Evolutionary conservation across 2,888 invertebrate species (phyloP), one percentile per base, ranked within the genome.

Genomic region (Penaeus monodon): DNA sequence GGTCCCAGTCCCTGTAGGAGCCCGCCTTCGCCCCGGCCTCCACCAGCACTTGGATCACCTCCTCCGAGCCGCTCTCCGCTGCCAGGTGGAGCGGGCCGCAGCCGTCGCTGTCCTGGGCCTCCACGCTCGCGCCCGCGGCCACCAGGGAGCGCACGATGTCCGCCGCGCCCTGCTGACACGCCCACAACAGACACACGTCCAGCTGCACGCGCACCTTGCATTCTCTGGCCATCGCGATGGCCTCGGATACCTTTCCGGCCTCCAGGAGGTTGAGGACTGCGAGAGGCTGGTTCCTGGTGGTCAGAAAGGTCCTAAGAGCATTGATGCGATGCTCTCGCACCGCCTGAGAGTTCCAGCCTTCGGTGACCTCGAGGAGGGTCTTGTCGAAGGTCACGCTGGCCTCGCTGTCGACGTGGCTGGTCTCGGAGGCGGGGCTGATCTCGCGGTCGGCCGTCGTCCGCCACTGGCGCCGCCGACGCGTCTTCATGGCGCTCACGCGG

Each of bases 11-110:
- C 49, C 84, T 64, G 8, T 81, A 57, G 91, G 93, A 94, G n/a
- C 86, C 89, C 17, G 90, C 83, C 73, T 82, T 83, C n/a, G 89
- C 90, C 49, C 90, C 89, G 66, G 74, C 57, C 65, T 86, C 80
- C 63, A 90, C 88, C 77, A 98, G 93, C 70, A 96, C 93, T 91
- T 94, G 94, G 4, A 95, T 94, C 89, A 96, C 96, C 89, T 95
- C 95, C 70, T 94, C 94, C 91, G 95, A 95, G 33, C 96, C 96
- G 24, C 95, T 94, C 92, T 95, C 95, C 88, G 96, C 95, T 80
- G 97, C 96, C 90, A 97, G 94, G 92, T 97, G 97, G 33, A 98
- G 94, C 0, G 97, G 91, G 1, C 95, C 95, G 95, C 95, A 95
- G 91, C 96, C 96, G 85, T 94, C 94, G 49, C 93, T 93, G 91